Conservation (phyloP, 2,113 vertebrate genomes). For the Castor canadensis region DNA sequence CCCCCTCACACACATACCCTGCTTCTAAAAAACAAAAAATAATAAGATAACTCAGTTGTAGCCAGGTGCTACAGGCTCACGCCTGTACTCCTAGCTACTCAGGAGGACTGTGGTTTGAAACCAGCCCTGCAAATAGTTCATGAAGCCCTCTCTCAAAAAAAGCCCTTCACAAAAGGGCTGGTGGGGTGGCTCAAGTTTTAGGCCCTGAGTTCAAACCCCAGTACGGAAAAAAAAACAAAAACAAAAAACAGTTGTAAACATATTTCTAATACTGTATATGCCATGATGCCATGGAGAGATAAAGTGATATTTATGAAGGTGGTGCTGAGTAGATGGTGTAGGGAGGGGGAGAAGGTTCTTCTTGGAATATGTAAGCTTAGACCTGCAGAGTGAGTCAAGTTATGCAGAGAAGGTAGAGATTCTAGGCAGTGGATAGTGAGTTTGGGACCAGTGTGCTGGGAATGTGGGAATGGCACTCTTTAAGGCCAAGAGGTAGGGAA, state of each 20-base stretch:
- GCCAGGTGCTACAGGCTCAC: too few relatives aligned
- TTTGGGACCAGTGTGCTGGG: background rate
- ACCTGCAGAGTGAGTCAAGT: background rate
- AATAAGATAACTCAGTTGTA: background rate
- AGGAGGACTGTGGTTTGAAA: too few relatives aligned
- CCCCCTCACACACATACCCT: too few relatives aligned
- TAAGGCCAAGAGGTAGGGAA: background rate
- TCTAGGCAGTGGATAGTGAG: background rate
- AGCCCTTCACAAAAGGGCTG: too few relatives aligned
- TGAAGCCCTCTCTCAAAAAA: too few relatives aligned
- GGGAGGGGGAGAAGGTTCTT: background rate
- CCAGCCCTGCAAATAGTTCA: too few relatives aligned
- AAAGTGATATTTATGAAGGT: background rate
- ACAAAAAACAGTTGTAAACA: background rate
- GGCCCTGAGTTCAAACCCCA: too few relatives aligned
- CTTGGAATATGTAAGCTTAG: background rate
- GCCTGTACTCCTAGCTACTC: too few relatives aligned
- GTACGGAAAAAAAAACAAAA: background rate
- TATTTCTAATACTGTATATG: background rate
- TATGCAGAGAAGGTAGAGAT: background rate
- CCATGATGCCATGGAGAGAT: background rate
- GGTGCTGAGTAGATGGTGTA: background rate
- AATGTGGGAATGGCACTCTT: background rate
- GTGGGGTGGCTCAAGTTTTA: too few relatives aligned
- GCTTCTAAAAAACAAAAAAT: too few relatives aligned